Percentiles rank a stretch among this genome's conserved stretches.
Conservation (phyloP, 2,113 vertebrate genomes). For the Muntiacus muntjak region DNA sequence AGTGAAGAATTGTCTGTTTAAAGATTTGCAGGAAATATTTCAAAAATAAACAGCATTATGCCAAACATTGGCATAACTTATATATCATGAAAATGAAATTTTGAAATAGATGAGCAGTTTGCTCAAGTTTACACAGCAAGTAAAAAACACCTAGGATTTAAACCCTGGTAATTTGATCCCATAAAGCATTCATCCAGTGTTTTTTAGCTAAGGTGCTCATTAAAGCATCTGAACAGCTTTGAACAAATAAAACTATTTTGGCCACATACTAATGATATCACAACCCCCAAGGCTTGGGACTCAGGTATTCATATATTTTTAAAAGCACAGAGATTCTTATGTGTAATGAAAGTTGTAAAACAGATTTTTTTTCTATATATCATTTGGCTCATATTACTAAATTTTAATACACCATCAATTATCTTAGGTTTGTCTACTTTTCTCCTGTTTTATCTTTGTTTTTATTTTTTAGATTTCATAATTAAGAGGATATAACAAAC, state of each 20-base stretch:
- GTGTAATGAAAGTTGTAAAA: accelerated
- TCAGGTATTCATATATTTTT: not conserved
- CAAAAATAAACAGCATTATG: not conserved
- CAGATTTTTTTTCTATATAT: too few relatives aligned
- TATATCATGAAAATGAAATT: not conserved
- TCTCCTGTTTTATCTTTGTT: not conserved
- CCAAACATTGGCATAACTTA: not conserved
- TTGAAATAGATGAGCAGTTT: not conserved
- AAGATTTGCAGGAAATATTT: not conserved
- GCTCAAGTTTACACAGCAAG: not conserved
- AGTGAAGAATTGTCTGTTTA: not conserved
- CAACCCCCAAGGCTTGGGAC: not conserved
- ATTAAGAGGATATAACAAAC: not conserved
- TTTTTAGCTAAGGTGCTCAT: not conserved
- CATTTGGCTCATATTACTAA: not conserved
- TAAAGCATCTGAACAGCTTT: not conserved
- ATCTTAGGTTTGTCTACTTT: not conserved
- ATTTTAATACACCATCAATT: not conserved
- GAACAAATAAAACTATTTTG: not conserved
- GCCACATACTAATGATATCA: not conserved
- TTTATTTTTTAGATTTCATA: not conserved
- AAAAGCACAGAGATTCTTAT: not conserved
- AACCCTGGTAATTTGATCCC: not conserved
- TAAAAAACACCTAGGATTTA: not conserved
- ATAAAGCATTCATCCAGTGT: not conserved